Evolutionary conservation across 2,113 vertebrate genomes (phyloP).

Genomic region (Entelurus aequoreus): DNA sequence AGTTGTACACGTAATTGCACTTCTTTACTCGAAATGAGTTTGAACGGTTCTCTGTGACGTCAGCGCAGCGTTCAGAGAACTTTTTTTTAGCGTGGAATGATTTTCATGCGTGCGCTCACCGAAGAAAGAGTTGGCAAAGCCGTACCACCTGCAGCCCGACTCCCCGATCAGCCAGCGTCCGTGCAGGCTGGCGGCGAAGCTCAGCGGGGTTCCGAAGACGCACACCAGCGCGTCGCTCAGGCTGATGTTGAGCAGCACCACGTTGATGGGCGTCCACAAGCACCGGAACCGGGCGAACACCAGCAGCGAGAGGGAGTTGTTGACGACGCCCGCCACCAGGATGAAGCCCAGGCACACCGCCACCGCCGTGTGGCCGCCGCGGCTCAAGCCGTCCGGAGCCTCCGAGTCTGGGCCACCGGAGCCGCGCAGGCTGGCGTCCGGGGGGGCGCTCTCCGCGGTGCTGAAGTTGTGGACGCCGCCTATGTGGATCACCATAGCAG

Average conservation of each 20-base stretch:
- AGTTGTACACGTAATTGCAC: too few species aligned
- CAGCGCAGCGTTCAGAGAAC: too few species aligned
- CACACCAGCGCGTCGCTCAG: slow-evolving; percentile 81
- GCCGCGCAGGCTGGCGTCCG: slow-evolving; percentile 51
- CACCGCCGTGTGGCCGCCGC: slow-evolving; percentile 64
- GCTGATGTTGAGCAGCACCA: slow-evolving; percentile 78
- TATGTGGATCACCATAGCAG: slow-evolving; percentile 56
- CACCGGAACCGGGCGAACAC: slow-evolving; percentile 75
- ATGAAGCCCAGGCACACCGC: slow-evolving; percentile 71
- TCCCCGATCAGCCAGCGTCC: slow-evolving; percentile 77
- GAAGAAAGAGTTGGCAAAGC: slow-evolving; percentile 78
- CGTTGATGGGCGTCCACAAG: slow-evolving; percentile 79
- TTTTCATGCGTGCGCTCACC: slow-evolving; percentile 59
- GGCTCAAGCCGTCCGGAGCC: slow-evolving; percentile 37
- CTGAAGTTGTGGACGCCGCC: slow-evolving; percentile 53
- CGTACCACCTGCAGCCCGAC: slow-evolving; percentile 79
- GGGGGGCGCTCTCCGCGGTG: slow-evolving; percentile 50
- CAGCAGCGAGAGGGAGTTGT: slow-evolving; percentile 75
- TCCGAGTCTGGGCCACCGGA: slow-evolving; percentile 47
- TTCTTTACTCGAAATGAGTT: too few species aligned
- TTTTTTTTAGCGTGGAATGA: too few species aligned
- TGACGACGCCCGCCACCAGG: slow-evolving; percentile 67
- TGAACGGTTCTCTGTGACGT: too few species aligned
- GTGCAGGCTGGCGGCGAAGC: slow-evolving; percentile 76
- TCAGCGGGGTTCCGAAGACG: slow-evolving; percentile 78